Base-by-base conservation (phyloP, 1,140 invertebrate species). In the Meloidogyne exigua region DNA sequence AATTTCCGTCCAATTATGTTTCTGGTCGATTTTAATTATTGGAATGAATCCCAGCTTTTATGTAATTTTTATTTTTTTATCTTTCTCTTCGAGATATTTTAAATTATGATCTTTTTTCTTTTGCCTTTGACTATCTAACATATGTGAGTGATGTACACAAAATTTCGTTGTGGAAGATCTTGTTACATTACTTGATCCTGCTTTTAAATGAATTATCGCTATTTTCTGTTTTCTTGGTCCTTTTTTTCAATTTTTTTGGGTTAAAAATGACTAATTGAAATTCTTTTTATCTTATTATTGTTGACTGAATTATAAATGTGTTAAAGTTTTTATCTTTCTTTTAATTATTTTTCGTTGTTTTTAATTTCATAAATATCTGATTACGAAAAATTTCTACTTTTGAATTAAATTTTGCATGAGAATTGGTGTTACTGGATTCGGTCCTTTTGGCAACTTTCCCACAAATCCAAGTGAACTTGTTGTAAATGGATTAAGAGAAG, bases 1-100 rank as follows among this genome's bases (percentile, higher is more conserved):
- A 83, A 68, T 81, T 86, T 68, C 85, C 85, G 15, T 79, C 76
- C 42, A 79, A 79, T 57, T 79, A 79, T 42, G 78, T 79, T 39
- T 79, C 77, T n/a, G 77, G 77, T 21, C 78, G 77, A 23, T 81
- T 79, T 44, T 79, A 28, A 80, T 21, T 7, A 26, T 28, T 49
- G 18, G 18, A 21, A 57, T n/a, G 18, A 1, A 49, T 5, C 25
- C 13, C 49, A 3, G 68, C 5, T 68, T 23, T 15, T 71, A 15
- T 64, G 18, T 57, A 57, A 57, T n/a, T 57, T 57, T 57, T 57
- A 4, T 57, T n/a, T 7, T 57, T 57, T 5, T 57, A 57, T 57
- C 44, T 49, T 15, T 49, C 44, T 57, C 5, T 57, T n/a, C 7
- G n/a, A 5, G 18, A 57, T 57, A 57, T 57, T 57, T 57, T 57